These are phyloP conservation scores for Oncorhynchus gorbuscha DNA, from an alignment of 2,113 vertebrate genomes.

Conservation along the genomic window DNA sequence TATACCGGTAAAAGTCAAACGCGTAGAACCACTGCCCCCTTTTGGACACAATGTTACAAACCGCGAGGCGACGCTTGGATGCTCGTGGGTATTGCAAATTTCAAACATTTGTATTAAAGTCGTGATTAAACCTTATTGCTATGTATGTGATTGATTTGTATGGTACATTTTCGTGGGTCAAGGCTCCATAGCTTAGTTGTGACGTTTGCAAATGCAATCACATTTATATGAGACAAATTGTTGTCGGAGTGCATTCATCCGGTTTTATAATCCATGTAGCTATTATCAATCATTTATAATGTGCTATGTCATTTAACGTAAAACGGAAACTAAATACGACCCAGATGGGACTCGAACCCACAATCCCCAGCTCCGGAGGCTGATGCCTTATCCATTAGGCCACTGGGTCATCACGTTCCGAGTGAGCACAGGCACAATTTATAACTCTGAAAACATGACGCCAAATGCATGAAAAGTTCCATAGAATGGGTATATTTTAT, in stretches of 20 bases:
- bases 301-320: background rate
- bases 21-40: constrained; percentile 37
- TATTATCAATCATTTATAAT: background rate
- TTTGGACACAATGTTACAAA: constrained; percentile 5
- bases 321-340: constrained; percentile 70
- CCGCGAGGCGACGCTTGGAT: too few species aligned
- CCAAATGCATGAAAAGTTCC: background rate
- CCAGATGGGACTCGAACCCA: constrained; percentile 99
- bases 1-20: background rate
- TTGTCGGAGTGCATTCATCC: background rate
- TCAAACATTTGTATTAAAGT: background rate
- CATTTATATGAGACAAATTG: background rate
- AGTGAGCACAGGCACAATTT: fast-evolving
- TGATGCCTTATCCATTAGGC: constrained; percentile 99
- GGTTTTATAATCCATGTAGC: background rate
- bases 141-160: too few species aligned
- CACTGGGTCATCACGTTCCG: constrained; percentile 85
- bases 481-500: background rate
- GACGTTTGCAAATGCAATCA: too few species aligned
- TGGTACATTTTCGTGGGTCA: too few species aligned
- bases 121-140: too few species aligned
- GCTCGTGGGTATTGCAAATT: background rate
- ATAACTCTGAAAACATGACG: background rate
- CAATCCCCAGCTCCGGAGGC: constrained; percentile 99
- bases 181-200: too few species aligned